Evolutionary conservation across 2,113 vertebrate genomes (phyloP).

Genomic region (Eulemur macaco): DNA sequence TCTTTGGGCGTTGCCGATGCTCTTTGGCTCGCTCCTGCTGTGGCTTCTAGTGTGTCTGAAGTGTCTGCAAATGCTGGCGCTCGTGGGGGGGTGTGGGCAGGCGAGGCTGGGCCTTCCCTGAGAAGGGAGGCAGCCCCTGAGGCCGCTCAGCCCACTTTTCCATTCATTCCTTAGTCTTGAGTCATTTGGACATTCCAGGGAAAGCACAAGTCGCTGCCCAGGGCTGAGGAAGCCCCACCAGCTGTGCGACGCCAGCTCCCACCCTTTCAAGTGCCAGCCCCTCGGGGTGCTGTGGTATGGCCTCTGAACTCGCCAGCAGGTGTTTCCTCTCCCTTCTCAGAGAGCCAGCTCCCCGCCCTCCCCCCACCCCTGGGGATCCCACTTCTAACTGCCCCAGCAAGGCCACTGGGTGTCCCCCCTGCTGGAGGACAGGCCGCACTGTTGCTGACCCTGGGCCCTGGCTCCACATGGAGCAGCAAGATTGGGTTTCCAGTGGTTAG

Average conservation of each 20-base stretch:
- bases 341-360: neutral
- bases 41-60: neutral
- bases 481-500: neutral
- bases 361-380: neutral
- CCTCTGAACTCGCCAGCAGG: neutral
- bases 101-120: rapidly evolving
- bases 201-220: neutral
- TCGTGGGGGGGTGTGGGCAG: rapidly evolving
- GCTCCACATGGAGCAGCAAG: neutral
- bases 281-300: neutral
- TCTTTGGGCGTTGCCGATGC: neutral
- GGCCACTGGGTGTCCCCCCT: neutral
- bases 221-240: neutral
- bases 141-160: neutral
- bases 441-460: neutral
- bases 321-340: neutral
- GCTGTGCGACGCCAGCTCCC: neutral
- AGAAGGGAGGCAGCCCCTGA: neutral
- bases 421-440: neutral
- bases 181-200: neutral
- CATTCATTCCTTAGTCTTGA: neutral
- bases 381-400: neutral
- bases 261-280: neutral
- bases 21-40: neutral
- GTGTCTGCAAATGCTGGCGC: neutral